Evolutionary conservation across 2,113 vertebrate species (phyloP).

Genomic region (Suricata suricatta): DNA sequence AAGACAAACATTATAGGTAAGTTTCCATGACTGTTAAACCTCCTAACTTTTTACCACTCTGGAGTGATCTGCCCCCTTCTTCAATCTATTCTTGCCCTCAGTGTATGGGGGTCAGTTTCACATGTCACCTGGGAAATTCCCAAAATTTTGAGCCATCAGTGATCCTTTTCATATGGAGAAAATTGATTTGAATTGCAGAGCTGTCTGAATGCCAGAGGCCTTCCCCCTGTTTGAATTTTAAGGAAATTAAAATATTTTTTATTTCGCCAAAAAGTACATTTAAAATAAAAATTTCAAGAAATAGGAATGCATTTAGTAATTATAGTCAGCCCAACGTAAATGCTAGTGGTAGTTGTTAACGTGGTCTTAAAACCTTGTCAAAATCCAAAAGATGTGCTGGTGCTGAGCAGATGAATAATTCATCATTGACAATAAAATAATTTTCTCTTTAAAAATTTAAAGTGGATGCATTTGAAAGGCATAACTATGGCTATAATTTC

Average conservation of each 20-base stretch:
- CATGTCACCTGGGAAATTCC: neutral
- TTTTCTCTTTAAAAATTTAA: constrained; percentile 44
- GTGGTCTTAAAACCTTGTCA: constrained; percentile 31
- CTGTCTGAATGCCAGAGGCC: neutral
- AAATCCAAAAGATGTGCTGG: neutral
- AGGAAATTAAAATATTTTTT: neutral
- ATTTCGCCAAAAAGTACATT: neutral
- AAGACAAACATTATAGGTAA: neutral
- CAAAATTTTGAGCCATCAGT: neutral
- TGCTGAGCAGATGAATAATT: constrained; percentile 19
- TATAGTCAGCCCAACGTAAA: neutral
- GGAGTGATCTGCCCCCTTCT: neutral
- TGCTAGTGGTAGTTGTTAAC: neutral
- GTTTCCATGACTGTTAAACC: neutral
- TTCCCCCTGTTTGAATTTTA: neutral
- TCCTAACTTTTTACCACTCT: neutral
- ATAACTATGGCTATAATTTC: neutral
- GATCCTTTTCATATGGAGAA: neutral
- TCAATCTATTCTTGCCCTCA: neutral
- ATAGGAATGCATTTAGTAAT: neutral
- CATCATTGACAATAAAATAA: neutral
- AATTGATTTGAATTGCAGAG: neutral
- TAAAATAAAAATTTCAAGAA: constrained; percentile 1
- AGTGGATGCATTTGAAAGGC: neutral
- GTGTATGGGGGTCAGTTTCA: neutral